A percentile compares a stretch with the other conserved stretches of the same genome.
Evolutionary conservation across 2,113 vertebrate species (phyloP).

Genomic region (Myotis davidii): DNA sequence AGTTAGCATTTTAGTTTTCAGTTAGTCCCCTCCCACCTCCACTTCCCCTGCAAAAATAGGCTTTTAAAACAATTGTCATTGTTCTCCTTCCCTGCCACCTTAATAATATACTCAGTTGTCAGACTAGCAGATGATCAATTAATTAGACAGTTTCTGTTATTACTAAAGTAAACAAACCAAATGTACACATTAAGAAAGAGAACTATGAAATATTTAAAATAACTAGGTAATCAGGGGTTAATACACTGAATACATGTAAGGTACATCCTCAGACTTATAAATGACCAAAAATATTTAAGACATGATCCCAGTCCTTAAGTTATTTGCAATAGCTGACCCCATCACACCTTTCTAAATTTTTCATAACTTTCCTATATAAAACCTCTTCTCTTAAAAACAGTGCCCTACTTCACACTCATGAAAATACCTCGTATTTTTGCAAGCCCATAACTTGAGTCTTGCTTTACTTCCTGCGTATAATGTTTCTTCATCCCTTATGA

Average conservation of each 20-base stretch:
- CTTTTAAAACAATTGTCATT: conserved; percentile 73
- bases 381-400: not conserved
- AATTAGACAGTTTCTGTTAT: conserved; percentile 79
- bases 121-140: conserved; percentile 79
- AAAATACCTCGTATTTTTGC: not conserved
- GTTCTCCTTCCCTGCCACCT: conserved; percentile 62
- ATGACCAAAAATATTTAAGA: not conserved
- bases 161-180: conserved; percentile 77
- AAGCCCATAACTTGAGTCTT: not conserved
- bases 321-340: not conserved
- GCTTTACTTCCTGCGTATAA: not conserved
- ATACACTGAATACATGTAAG: conserved; percentile 31
- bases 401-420: not conserved
- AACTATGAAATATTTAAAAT: conserved; percentile 75
- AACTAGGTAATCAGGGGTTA: conserved; percentile 44
- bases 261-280: not conserved
- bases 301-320: not conserved
- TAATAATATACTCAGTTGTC: conserved; percentile 74
- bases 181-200: conserved; percentile 67
- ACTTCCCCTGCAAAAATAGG: not conserved
- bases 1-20: not conserved
- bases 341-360: not conserved
- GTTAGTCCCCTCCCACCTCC: not conserved
- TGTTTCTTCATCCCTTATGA: not conserved
- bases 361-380: not conserved